Conservation (phyloP, 2,888 invertebrate species). For the Chloroclysta siterata region DNA sequence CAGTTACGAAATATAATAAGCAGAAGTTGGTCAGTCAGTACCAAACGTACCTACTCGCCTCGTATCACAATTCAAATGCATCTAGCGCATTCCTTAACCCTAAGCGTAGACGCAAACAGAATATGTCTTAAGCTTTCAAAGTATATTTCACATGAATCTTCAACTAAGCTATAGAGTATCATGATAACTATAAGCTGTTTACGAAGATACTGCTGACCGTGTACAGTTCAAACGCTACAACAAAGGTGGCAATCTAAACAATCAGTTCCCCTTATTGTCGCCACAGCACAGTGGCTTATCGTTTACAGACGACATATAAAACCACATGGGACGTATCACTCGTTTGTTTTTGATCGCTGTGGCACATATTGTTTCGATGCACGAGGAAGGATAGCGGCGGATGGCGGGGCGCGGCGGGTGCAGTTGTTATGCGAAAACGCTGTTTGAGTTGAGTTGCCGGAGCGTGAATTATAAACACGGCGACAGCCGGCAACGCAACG, state of each 20-base stretch:
- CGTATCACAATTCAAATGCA: too few relatives aligned
- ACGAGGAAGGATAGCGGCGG: conserved; percentile 45
- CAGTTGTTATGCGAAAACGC: conserved; percentile 65
- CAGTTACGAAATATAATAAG: too few relatives aligned
- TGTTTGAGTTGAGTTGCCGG: conserved; percentile 64
- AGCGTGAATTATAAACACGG: conserved; percentile 61
- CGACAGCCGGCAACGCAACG: conserved; percentile 46
- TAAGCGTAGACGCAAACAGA: not conserved
- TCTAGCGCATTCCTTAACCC: not conserved
- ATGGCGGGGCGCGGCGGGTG: conserved; percentile 60
- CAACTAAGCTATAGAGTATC: conserved; percentile 28
- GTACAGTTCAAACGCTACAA: conserved; percentile 40
- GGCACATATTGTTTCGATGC: conserved; percentile 59
- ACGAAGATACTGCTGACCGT: conserved; percentile 38
- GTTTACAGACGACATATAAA: conserved; percentile 55
- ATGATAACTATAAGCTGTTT: conserved; percentile 39
- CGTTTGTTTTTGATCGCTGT: conserved; percentile 54
- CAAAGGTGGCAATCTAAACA: conserved; percentile 45
- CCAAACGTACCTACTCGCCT: too few relatives aligned
- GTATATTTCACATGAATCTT: not conserved
- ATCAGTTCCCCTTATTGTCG: conserved; percentile 45
- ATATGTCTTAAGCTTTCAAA: not conserved
- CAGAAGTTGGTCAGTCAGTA: too few relatives aligned
- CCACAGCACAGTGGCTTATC: conserved; percentile 43
- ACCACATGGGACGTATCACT: conserved; percentile 59